Evolutionary conservation across 2,797 vertebrate species (phyloP), one percentile per base, ranked within the genome.

Genomic region (Acanthurus tractus): DNA sequence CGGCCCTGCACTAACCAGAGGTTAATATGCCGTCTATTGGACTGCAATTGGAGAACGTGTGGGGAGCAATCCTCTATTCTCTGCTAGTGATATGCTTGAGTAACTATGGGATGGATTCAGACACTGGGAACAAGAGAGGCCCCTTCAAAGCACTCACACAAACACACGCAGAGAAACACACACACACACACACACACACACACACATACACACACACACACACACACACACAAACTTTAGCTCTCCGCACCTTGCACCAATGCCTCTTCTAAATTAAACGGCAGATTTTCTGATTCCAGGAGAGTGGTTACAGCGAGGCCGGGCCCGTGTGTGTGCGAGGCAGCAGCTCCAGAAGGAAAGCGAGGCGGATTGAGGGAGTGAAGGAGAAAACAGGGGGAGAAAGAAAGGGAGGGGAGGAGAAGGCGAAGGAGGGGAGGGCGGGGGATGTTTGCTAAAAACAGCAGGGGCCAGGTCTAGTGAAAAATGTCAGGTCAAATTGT

Each of bases 401-500:
- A 75, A 63, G 55, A 15, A 22, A 44, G 49, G 55, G 64, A 66
- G 25, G 25, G 52, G 42, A 74, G 20, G 70, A 40, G 38, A 40
- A 63, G 50, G 73, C 65, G 55, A 38, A 45, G 55, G 20, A 61
- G 29, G 42, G 65, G 40, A 45, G 59, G 59, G 42, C 62, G 79
- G 62, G 80, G 83, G 78, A 77, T 95, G 95, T 95, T 95, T 96
- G 92, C 95, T 86, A 79, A 89, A 92, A 94, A 89, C 92, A 95
- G 96, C 94, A 94, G 97, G 96, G 95, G 91, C 93, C 91, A 84
- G 95, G 95, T 95, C 95, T 91, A 95, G 95, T 97, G 97, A 98
- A 96, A 97, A 98, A 98, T 99, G 98, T 99, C 98, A 99, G 97
- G 97, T 98, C 97, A 99, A 99, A 99, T 99, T 98, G 97, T 97